Conservation (phyloP, 1,140 invertebrate species). For the Ips typographus region DNA sequence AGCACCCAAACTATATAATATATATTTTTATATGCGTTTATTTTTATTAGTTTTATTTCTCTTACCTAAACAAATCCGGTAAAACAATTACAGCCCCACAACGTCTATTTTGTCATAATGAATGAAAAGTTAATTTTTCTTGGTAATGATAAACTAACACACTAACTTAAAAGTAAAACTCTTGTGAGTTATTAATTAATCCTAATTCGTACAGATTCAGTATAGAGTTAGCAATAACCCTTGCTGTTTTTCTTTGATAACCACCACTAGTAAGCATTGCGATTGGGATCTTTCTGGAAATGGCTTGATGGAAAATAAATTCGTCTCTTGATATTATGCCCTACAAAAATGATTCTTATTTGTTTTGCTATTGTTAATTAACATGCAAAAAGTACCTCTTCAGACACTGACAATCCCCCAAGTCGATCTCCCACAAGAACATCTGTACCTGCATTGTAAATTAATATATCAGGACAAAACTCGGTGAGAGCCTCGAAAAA, state of each 20-base stretch:
- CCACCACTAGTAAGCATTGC: conserved; percentile 89
- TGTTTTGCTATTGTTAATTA: background rate
- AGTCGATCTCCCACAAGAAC: conserved; percentile 76
- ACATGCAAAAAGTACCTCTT: conserved; percentile 53
- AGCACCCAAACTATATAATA: no score
- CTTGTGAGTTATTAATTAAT: conserved; percentile 34
- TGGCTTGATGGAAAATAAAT: conserved; percentile 75
- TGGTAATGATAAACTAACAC: no score
- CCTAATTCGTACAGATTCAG: conserved; percentile 62
- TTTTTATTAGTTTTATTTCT: no score
- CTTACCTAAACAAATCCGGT: no score
- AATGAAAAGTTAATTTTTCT: no score
- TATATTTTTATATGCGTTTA: no score
- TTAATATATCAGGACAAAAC: conserved; percentile 76
- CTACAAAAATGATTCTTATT: conserved; percentile 53
- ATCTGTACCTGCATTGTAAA: conserved; percentile 90
- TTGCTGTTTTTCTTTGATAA: conserved; percentile 73
- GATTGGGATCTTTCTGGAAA: conserved; percentile 68
- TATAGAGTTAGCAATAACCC: conserved; percentile 80
- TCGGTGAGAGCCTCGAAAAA: conserved; percentile 68
- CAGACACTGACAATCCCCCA: conserved; percentile 67
- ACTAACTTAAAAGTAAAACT: conserved; percentile 32
- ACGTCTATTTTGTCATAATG: no score
- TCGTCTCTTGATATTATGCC: conserved; percentile 82
- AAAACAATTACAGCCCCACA: no score